Base-by-base conservation (phyloP, 2,113 vertebrate genomes). In the Mellivora capensis region DNA sequence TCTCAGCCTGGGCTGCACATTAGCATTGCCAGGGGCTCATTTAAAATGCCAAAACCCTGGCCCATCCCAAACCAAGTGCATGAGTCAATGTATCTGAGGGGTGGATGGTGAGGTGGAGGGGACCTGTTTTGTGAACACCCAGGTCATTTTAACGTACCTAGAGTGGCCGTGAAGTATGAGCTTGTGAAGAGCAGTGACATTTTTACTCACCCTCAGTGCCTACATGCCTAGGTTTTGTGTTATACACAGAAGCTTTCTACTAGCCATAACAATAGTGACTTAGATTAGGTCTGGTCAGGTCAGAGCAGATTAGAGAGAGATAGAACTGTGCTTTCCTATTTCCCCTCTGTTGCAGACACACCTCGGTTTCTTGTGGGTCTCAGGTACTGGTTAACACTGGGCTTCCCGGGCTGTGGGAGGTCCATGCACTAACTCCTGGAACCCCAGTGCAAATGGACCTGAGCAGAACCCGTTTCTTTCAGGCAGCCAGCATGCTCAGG, bases 401-500 rank as follows among this genome's bases (percentile, higher is more conserved):
- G 57, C 14, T 77, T 76, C 79, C 74, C 31, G 4, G 9, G 42
- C n/a, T 15, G 10, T 29, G 0, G 0, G 49, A 57, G 39, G 21
- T 39, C 17, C 4, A 0, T 15, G 11, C 6, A 17, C 49, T 37
- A 5, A 27, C 9, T n/a, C 12, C 42, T 37, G 1, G 5, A 20
- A 39, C 49, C 18, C 34, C 39, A 47, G 6, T 9, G 7, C 10
- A 76, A 12, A 49, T n/a, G 25, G 17, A 9, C 34, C 14, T 67
- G 8, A 47, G 37, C 4, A 0, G 20, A 12, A 39, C 1, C 0
- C 1, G 1, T 42, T 52, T 81, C 62, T 37, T 31, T 2, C 1
- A 0, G 29, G 31, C 0, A 0, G 21, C 17, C 52, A 61, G 64
- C 8, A 10, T 20, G 52, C 34, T 12, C 7, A 3, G 12, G n/a